A percentile compares a stretch with the other conserved stretches of the same genome.
Conservation (phyloP, 1,140 invertebrate genomes). For the Archivesica marissinica region DNA sequence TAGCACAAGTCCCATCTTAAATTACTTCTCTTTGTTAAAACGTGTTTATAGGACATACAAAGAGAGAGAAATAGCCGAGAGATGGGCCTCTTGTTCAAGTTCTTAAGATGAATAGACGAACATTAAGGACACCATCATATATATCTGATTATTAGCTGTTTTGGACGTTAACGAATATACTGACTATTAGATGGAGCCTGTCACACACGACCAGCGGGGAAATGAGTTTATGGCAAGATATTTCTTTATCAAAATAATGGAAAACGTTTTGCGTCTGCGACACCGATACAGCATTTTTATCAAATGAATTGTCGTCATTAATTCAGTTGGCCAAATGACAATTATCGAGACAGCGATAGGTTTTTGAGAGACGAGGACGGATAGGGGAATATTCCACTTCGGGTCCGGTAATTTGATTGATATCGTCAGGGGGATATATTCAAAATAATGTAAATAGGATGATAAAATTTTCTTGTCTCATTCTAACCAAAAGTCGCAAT, state of each 20-base stretch:
- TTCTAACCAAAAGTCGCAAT: conserved; percentile 1
- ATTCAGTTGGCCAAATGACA: conserved; percentile 57
- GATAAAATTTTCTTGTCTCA: conserved; percentile 47
- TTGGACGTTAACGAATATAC: conserved; percentile 37
- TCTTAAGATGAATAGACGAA: conserved; percentile 36
- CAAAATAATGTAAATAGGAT: conserved; percentile 61
- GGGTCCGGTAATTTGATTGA: conserved; percentile 58
- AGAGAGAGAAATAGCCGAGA: not conserved
- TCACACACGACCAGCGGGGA: conserved; percentile 33
- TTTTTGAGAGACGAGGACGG: not conserved
- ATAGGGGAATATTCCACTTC: not conserved
- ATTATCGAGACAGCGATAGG: conserved; percentile 46
- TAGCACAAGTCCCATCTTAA: too few species aligned
- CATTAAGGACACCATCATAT: conserved; percentile 20
- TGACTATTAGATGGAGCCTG: conserved; percentile 33
- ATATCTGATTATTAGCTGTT: conserved; percentile 62
- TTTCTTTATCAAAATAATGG: conserved; percentile 66
- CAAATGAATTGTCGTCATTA: conserved; percentile 63
- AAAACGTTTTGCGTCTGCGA: conserved; percentile 55
- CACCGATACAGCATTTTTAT: conserved; percentile 51
- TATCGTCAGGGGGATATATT: conserved; percentile 57
- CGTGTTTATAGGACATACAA: too few species aligned
- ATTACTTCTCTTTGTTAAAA: too few species aligned
- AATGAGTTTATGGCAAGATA: conserved; percentile 60
- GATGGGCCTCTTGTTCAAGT: conserved; percentile 11